Base-by-base conservation (phyloP, 1,140 invertebrate genomes). In the Caenorhabditis brenneri region DNA sequence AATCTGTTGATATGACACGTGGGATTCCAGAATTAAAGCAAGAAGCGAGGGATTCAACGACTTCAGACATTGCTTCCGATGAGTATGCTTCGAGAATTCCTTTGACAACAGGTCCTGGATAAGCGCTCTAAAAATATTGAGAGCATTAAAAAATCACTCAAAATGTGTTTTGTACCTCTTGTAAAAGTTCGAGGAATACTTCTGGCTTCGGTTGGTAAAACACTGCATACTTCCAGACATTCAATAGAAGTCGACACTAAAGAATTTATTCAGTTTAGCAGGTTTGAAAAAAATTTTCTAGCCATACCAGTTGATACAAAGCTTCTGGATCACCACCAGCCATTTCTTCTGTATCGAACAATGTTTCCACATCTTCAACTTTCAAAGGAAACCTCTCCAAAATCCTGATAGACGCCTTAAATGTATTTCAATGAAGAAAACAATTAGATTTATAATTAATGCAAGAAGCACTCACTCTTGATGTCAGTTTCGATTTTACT, bases 201-300 rank as follows among this genome's bases (percentile, higher is more conserved):
- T 74, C 65, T 10, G 65, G 36, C 9, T 74, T 74, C n/a, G 65
- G 65, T 24, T 74, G 65, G 10, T 42, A 74, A n/a, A 42, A 74
- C 24, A 74, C 46, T 7, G 36, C 65, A 15, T 74, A 74, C 15
- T 74, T 74, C 65, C 65, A 74, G 1, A 74, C 65, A 10, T 74
- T 74, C 9, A 74, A 10, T 0, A 74, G 65, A 27, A 36, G 36
- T 15, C 36, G 19, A 31, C 65, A 74, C 65, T 74, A n/a, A 42
- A 74, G 42, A 74, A 36, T 22, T 4, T 10, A 39, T 36, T 39
- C n/a, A n/a, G 0, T 19, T 39, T n/a, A 16, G 1, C n/a, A 1
- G 10, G n/a, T n/a, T n/a, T n/a, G n/a, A n/a, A n/a, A n/a, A n/a
- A n/a, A n/a, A n/a, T n/a, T n/a, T n/a, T n/a, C n/a, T n/a, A n/a